Conservation (phyloP, 1,140 invertebrate species). For the Camponotus vicinus region DNA sequence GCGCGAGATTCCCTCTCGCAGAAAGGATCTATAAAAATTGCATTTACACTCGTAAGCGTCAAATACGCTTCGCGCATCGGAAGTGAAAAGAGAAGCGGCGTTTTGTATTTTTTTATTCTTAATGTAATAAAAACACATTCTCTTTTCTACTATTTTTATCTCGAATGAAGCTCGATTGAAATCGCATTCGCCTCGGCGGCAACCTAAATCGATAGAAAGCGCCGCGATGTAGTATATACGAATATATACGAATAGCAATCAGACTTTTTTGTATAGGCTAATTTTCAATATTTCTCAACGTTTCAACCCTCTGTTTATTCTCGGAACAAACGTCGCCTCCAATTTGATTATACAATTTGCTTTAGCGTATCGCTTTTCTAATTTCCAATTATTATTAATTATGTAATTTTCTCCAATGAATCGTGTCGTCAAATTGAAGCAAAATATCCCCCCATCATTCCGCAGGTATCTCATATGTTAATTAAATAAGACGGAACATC, state of each 20-base stretch:
- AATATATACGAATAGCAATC: slow-evolving; percentile 28
- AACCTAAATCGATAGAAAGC: slow-evolving; percentile 56
- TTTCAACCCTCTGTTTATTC: neutral
- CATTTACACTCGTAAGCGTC: neutral
- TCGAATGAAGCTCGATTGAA: slow-evolving; percentile 28
- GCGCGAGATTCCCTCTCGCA: neutral
- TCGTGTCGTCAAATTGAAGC: neutral
- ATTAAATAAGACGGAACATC: slow-evolving; percentile 9
- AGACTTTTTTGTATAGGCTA: neutral
- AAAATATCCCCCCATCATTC: neutral
- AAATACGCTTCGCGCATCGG: neutral
- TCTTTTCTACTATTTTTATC: slow-evolving; percentile 16
- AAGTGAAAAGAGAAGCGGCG: neutral
- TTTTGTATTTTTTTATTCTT: neutral
- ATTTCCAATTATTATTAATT: neutral
- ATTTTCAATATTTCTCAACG: slow-evolving; percentile 37
- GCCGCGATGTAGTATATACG: neutral
- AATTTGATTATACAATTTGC: neutral
- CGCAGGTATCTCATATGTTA: slow-evolving; percentile 27
- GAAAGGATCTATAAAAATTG: neutral
- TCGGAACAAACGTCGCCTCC: neutral
- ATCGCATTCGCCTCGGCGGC: slow-evolving; percentile 20
- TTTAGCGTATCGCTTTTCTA: neutral
- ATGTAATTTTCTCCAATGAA: neutral
- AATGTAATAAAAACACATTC: neutral